Evolutionary conservation across 2,113 vertebrate species (phyloP), one percentile per base, ranked within the genome.

Genomic region (Ctenomys sociabilis): DNA sequence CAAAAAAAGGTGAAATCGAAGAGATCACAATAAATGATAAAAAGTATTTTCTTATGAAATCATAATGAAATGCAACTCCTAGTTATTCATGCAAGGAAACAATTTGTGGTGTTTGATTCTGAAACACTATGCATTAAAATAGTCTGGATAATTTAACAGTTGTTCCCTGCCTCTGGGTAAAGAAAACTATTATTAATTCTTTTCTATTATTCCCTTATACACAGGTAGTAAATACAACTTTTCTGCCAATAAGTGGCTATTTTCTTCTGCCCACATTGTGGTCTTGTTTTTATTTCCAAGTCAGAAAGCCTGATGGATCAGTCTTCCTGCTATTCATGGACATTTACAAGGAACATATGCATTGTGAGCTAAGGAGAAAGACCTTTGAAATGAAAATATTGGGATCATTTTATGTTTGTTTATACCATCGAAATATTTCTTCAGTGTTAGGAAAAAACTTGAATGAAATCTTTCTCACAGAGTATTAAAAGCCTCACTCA

Each of bases 361-460:
- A 26, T 75, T 78, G 78, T 19, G 1, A 82, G 5, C 7, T 87
- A 61, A 24, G 2, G 7, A 3, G 5, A 21, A 87, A 40, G 35
- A 32, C 7, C 24, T 11, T 45, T 83, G 10, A 93, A 37, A 37
- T 94, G 61, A 85, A 75, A 94, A 88, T 70, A 87, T 26, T 63
- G 28, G 1, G 16, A 81, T 54, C 10, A 94, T 61, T 87, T 57
- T 72, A 54, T 19, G 3, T 40, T 57, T 89, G 77, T 49, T 83
- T 22, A 75, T 94, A 89, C 52, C 17, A 54, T 61, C 32, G 89
- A 97, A 90, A 26, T 91, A 89, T 66, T 92, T 91, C 13, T 72
- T 83, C 52, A 49, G 4, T 66, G 16, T 84, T 96, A 93, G 57
- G 63, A 35, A 49, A 26, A 54, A 24, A 52, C 24, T 63, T 90